Percentiles rank a stretch among this genome's conserved stretches.
phyloP scores from a whole-genome alignment of 2,888 invertebrate species.

The Lochmaea crataegi region DNA sequence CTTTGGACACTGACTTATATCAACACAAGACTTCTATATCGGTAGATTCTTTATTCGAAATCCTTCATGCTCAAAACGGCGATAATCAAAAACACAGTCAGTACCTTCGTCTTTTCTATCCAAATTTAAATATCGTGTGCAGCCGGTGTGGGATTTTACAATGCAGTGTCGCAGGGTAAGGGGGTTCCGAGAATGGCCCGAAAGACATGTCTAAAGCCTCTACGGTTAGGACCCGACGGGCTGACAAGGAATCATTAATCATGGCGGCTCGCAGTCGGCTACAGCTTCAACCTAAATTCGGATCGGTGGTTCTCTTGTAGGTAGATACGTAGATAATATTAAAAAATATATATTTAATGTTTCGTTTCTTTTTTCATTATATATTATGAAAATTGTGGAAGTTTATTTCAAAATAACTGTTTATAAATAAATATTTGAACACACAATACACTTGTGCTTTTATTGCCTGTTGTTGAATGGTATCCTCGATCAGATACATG shows the following conservation, averaged over 20 bases:
- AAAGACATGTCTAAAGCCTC: conserved; percentile 66
- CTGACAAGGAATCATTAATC: conserved; percentile 66
- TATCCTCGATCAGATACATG: too few relatives aligned
- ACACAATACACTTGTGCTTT: too few relatives aligned
- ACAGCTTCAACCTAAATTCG: conserved; percentile 63
- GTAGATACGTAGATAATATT: conserved; percentile 31
- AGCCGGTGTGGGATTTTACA: conserved; percentile 51
- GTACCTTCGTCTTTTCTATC: conserved; percentile 58
- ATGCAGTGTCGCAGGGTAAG: conserved; percentile 59
- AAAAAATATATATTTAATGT: conserved; percentile 13
- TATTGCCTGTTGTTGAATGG: too few relatives aligned
- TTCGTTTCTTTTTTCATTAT: background rate
- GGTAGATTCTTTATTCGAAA: conserved; percentile 57
- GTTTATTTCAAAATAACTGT: too few relatives aligned
- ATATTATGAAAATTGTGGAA: background rate
- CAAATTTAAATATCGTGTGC: conserved; percentile 64
- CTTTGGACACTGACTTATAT: background rate
- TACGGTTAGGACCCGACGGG: conserved; percentile 64
- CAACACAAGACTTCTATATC: background rate
- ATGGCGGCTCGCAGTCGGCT: conserved; percentile 64
- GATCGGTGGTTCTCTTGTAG: conserved; percentile 59
- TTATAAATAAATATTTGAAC: too few relatives aligned
- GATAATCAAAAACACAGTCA: conserved; percentile 64
- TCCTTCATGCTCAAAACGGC: conserved; percentile 64
- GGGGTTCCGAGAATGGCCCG: conserved; percentile 60